A percentile compares a stretch with the other conserved stretches of the same genome.
Conservation (phyloP, 2,888 invertebrate species). For the Sceliomorpha sp. region DNA sequence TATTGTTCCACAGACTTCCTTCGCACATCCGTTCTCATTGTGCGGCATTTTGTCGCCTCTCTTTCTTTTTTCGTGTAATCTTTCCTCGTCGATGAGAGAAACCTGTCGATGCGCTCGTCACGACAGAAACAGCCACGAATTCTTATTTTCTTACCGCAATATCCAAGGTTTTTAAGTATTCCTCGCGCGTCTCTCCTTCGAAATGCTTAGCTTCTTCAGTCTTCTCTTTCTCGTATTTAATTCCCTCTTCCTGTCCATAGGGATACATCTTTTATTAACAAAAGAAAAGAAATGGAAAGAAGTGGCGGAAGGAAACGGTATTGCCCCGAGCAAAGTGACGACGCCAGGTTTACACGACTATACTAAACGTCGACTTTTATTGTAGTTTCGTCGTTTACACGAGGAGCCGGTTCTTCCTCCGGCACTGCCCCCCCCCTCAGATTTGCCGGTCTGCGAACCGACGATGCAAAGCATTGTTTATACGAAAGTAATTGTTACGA, state of each 20-base stretch:
- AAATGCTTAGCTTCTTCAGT: too few species aligned
- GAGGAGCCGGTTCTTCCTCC: conserved; percentile 14
- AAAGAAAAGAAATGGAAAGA: conserved; percentile 8
- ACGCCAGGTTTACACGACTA: conserved; percentile 17
- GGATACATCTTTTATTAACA: conserved; percentile 27
- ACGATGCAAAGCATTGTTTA: too few species aligned
- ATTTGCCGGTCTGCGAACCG: too few species aligned
- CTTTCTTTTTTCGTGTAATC: conserved; percentile 9
- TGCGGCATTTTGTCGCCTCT: conserved; percentile 29
- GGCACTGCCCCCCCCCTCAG: not conserved
- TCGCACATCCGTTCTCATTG: conserved; percentile 50
- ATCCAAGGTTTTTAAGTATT: not conserved
- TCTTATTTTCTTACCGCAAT: conserved; percentile 6
- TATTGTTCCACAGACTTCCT: conserved; percentile 44
- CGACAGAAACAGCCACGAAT: too few species aligned
- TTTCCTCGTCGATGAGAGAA: conserved; percentile 6
- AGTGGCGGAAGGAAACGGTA: conserved; percentile 30
- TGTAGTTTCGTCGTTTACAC: conserved; percentile 35
- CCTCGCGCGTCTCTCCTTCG: conserved; percentile 1
- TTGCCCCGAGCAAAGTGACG: conserved; percentile 21
- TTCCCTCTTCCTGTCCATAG: too few species aligned
- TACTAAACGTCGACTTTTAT: not conserved
- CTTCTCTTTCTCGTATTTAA: too few species aligned
- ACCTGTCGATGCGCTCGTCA: conserved; percentile 22
- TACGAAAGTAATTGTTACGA: too few species aligned